Evolutionary conservation across 2,113 vertebrate genomes (phyloP).

Genomic region (Procavia capensis): DNA sequence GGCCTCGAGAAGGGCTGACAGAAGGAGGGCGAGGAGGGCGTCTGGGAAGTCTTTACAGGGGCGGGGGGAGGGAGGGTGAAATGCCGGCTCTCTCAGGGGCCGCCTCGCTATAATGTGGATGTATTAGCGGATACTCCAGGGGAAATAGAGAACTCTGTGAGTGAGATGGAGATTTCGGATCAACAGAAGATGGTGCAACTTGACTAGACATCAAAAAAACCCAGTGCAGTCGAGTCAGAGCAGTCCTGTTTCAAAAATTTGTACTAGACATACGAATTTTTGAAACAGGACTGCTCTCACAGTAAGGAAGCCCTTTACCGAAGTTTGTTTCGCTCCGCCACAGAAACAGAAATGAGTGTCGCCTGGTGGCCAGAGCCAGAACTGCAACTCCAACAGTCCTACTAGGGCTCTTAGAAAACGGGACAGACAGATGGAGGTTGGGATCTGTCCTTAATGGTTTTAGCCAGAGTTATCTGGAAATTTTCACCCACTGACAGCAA

Average conservation of each 20-base stretch:
- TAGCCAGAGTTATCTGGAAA: neutral
- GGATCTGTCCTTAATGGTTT: neutral
- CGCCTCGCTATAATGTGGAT: neutral
- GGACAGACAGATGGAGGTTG: neutral
- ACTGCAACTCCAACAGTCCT: neutral
- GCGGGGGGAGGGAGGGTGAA: neutral
- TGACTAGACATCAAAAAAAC: too few relatives aligned
- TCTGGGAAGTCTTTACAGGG: neutral
- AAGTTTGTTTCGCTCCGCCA: neutral
- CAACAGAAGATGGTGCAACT: neutral
- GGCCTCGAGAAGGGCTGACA: neutral
- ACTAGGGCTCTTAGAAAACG: neutral
- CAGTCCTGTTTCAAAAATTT: too few relatives aligned
- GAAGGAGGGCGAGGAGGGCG: neutral
- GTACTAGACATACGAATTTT: neutral
- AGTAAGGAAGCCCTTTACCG: neutral
- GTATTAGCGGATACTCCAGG: neutral
- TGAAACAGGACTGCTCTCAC: neutral
- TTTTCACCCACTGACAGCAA: neutral
- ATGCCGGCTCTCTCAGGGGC: neutral
- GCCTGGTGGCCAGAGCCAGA: neutral
- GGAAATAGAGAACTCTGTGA: neutral
- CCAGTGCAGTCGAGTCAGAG: too few relatives aligned
- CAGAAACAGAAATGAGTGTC: neutral
- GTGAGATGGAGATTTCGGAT: neutral